Evolutionary conservation across 2,113 vertebrate species (phyloP).

Genomic region (Osmerus mordax): DNA sequence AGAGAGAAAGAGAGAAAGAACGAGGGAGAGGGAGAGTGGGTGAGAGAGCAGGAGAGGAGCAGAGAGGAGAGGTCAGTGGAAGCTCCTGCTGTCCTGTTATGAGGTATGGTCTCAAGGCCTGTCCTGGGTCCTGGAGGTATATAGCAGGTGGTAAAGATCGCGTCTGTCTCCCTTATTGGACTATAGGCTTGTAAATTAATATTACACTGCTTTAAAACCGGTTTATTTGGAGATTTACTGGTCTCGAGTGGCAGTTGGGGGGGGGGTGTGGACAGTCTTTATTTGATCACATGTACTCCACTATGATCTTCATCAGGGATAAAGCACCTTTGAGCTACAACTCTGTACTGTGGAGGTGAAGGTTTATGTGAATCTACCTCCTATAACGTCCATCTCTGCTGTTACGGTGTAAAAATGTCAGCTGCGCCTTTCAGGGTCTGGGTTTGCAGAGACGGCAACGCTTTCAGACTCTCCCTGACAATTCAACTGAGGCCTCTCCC

Average conservation of each 20-base stretch:
- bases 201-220: constrained; percentile 55
- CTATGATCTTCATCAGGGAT: too few relatives aligned
- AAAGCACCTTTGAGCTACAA: too few relatives aligned
- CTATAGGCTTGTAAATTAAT: constrained; percentile 68
- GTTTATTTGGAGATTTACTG: constrained; percentile 68
- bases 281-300: constrained; percentile 2
- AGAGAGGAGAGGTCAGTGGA: constrained; percentile 58
- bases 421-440: too few relatives aligned
- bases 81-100: constrained; percentile 60
- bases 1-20: neutral
- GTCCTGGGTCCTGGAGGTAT: constrained; percentile 53
- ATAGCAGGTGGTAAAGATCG: constrained; percentile 59
- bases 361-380: too few relatives aligned
- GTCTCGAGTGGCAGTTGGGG: constrained; percentile 54
- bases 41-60: constrained; percentile 16
- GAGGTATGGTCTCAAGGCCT: constrained; percentile 24
- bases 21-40: too few relatives aligned
- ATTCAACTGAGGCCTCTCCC: too few relatives aligned
- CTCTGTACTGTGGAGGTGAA: too few relatives aligned
- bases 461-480: too few relatives aligned
- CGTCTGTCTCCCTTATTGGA: constrained; percentile 65
- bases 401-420: too few relatives aligned
- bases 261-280: neutral
- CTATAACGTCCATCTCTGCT: too few relatives aligned
- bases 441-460: too few relatives aligned